Percentiles rank a stretch among this genome's conserved stretches.
Evolutionary conservation across 1,140 invertebrate species (phyloP).

Genomic region (Drosophila equinoxialis): DNA sequence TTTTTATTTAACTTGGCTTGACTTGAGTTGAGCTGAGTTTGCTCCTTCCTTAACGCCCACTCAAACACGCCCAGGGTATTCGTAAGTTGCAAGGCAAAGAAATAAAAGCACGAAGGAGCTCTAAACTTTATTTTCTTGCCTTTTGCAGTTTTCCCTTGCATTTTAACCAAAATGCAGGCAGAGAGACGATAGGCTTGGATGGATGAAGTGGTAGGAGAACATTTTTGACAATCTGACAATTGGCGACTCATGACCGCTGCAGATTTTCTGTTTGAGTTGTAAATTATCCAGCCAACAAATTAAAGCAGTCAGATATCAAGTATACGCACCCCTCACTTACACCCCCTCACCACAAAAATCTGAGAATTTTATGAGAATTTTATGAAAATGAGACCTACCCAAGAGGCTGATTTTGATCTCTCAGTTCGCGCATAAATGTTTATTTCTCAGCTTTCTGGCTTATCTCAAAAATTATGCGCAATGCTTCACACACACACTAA

Average conservation of each 20-base stretch:
- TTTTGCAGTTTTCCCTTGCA: conserved; percentile 47
- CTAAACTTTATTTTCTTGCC: conserved; percentile 47
- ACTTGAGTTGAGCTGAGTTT: conserved; percentile 7
- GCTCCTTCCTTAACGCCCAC: neutral
- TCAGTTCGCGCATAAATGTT: conserved; percentile 57
- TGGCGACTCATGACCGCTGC: conserved; percentile 15
- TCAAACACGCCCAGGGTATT: conserved; percentile 21
- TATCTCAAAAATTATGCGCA: conserved; percentile 67
- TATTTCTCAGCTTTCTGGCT: conserved; percentile 43
- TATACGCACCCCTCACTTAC: conserved; percentile 52
- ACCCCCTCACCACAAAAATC: conserved; percentile 35
- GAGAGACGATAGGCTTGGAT: neutral
- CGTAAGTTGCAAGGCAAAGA: conserved; percentile 16
- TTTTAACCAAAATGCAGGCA: conserved; percentile 15
- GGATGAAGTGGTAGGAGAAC: neutral
- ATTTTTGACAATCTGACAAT: conserved; percentile 36
- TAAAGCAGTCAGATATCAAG: conserved; percentile 63
- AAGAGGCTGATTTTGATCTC: conserved; percentile 16
- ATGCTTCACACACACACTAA: neutral
- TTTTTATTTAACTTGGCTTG: conserved; percentile 74
- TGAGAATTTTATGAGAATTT: conserved; percentile 58
- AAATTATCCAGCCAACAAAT: conserved; percentile 58
- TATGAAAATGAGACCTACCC: conserved; percentile 55
- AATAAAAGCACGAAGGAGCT: conserved; percentile 40
- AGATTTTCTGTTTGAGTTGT: conserved; percentile 68